Evolutionary conservation across 1,140 invertebrate species (phyloP).

Genomic region (Drosophila leontia): DNA sequence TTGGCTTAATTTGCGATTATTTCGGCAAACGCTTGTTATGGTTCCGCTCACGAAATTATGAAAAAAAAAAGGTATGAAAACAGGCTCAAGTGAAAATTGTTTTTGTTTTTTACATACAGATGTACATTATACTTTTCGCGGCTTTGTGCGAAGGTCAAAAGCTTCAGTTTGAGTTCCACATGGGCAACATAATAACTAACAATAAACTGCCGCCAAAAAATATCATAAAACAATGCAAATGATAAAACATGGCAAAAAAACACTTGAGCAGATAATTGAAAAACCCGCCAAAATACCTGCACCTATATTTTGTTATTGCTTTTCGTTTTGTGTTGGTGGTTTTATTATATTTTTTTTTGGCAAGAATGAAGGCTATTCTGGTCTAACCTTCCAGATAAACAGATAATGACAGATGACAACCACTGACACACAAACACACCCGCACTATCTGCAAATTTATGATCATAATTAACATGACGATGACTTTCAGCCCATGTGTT

Average conservation of each 20-base stretch:
- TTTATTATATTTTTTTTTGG: constrained; percentile 18
- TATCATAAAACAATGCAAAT: constrained; percentile 69
- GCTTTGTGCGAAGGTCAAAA: constrained; percentile 35
- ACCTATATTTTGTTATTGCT: constrained; percentile 8
- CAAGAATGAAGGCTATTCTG: constrained; percentile 46
- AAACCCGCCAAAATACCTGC: constrained; percentile 35
- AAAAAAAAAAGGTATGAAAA: constrained; percentile 18
- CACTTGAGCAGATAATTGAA: constrained; percentile 70
- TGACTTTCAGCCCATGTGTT: constrained; percentile 56
- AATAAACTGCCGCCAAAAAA: constrained; percentile 49
- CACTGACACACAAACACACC: constrained; percentile 25
- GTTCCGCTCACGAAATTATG: constrained; percentile 19
- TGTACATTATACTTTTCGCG: constrained; percentile 15
- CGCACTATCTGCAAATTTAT: constrained; percentile 42
- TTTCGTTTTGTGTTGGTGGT: not conserved
- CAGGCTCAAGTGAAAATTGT: constrained; percentile 26
- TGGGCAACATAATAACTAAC: constrained; percentile 43
- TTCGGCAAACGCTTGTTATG: constrained; percentile 29
- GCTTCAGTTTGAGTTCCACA: constrained; percentile 15
- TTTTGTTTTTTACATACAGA: constrained; percentile 24
- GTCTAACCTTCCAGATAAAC: constrained; percentile 34
- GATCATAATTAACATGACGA: constrained; percentile 62
- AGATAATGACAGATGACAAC: constrained; percentile 43
- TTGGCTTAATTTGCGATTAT: constrained; percentile 22
- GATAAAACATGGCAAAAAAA: constrained; percentile 56